phyloP scores from a whole-genome alignment of 2,888 invertebrate species.

The Noctua janthe region DNA sequence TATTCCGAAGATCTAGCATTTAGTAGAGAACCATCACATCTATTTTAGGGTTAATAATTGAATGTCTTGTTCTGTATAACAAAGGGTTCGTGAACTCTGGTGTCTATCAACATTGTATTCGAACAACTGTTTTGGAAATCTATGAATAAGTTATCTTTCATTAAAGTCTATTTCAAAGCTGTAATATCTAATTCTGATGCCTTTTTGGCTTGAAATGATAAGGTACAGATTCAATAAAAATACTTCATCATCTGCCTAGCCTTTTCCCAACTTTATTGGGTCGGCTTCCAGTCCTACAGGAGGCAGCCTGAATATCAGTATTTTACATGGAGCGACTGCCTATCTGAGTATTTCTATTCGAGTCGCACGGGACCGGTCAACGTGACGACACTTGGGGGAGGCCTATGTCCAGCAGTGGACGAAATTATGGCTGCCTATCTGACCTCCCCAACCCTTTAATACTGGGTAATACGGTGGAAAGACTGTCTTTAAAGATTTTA shows the following conservation, averaged over 20 bases:
- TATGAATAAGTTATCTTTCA: constrained; percentile 13
- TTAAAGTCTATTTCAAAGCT: not conserved
- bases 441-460: no score
- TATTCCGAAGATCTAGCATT: constrained; percentile 44
- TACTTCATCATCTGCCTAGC: not conserved
- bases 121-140: constrained; percentile 1
- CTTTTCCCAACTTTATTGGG: not conserved
- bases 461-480: no score
- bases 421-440: not conserved
- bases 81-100: not conserved
- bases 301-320: not conserved
- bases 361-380: no score
- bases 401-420: no score
- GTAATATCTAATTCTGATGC: not conserved
- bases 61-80: constrained; percentile 6
- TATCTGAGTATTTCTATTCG: no score
- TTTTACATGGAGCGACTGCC: not conserved
- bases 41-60: constrained; percentile 14
- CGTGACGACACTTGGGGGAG: no score
- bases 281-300: not conserved
- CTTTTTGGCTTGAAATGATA: not conserved
- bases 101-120: not conserved
- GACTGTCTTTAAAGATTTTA: no score
- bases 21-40: not conserved
- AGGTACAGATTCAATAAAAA: not conserved